Evolutionary conservation across 2,113 vertebrate genomes (phyloP).

Genomic region (Odocoileus hemionus): DNA sequence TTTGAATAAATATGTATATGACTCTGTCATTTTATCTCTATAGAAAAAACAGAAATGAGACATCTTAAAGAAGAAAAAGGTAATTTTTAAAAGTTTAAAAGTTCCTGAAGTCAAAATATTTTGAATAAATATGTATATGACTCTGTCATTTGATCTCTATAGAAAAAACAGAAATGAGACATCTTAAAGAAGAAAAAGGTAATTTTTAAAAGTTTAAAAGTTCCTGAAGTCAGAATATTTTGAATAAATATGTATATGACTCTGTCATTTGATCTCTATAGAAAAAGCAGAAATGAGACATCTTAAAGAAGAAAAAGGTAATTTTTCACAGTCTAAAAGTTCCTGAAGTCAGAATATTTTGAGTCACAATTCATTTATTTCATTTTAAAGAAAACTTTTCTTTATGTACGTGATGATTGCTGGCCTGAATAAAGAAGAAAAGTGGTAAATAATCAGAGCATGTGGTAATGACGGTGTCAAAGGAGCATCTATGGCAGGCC

Average conservation of each 20-base stretch:
- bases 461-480: rapidly evolving
- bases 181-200: constrained; percentile 63
- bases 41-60: constrained; percentile 72
- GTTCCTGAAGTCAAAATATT: neutral
- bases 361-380: neutral
- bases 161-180: constrained; percentile 72
- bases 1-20: neutral
- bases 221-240: neutral
- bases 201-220: neutral
- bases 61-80: constrained; percentile 61
- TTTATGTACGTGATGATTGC: neutral
- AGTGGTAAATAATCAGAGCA: no score
- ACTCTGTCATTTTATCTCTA: neutral
- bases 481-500: no score
- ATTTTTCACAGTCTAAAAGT: neutral
- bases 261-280: constrained; percentile 14
- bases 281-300: constrained; percentile 70
- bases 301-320: constrained; percentile 67
- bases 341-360: neutral
- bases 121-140: neutral
- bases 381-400: neutral
- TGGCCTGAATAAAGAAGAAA: neutral
- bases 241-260: neutral
- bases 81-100: constrained; percentile 27
- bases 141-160: neutral